phyloP scores from a whole-genome alignment of 2,888 invertebrate genomes.

The Steinernema scapterisci region DNA sequence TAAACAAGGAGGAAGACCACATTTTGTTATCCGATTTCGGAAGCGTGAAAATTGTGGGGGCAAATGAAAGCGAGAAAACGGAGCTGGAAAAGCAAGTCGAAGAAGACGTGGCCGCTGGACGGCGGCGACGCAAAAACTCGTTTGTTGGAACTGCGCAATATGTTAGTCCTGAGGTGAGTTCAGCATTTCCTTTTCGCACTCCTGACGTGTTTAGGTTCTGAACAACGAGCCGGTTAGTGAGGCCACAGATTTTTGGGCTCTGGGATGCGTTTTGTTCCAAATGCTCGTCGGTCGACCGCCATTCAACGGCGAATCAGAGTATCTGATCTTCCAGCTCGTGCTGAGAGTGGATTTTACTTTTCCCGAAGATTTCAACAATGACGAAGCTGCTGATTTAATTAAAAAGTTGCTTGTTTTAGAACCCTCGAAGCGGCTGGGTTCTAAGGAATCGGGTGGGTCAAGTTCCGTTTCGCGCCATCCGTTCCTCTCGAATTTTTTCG shows the following conservation, averaged over 20 bases:
- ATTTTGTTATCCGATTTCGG: constrained; percentile 96
- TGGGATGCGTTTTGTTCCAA: constrained; percentile 46
- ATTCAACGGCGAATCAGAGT: constrained; percentile 76
- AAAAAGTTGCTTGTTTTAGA: constrained; percentile 83
- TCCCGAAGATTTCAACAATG: constrained; percentile 84
- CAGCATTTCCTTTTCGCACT: background rate
- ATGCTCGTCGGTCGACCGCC: constrained; percentile 51
- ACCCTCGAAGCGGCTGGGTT: constrained; percentile 80
- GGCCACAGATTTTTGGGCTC: constrained; percentile 55
- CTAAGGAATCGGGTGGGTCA: constrained; percentile 71
- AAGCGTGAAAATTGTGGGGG: constrained; percentile 75
- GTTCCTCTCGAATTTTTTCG: constrained; percentile 70
- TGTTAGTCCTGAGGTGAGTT: constrained; percentile 86
- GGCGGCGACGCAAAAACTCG: constrained; percentile 66
- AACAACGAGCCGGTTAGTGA: constrained; percentile 38
- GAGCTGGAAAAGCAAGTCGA: background rate
- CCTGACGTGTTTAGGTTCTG: constrained; percentile 46
- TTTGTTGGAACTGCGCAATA: constrained; percentile 99
- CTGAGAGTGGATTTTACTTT: constrained; percentile 86
- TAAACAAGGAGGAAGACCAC: constrained; percentile 95
- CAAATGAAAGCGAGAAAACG: constrained; percentile 33
- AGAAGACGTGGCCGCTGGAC: constrained; percentile 35
- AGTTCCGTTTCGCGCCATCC: constrained; percentile 82
- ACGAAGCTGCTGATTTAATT: constrained; percentile 83
- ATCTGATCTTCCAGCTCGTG: constrained; percentile 93